Evolutionary conservation across 2,113 vertebrate genomes (phyloP).

Genomic region (Mustela nigripes): DNA sequence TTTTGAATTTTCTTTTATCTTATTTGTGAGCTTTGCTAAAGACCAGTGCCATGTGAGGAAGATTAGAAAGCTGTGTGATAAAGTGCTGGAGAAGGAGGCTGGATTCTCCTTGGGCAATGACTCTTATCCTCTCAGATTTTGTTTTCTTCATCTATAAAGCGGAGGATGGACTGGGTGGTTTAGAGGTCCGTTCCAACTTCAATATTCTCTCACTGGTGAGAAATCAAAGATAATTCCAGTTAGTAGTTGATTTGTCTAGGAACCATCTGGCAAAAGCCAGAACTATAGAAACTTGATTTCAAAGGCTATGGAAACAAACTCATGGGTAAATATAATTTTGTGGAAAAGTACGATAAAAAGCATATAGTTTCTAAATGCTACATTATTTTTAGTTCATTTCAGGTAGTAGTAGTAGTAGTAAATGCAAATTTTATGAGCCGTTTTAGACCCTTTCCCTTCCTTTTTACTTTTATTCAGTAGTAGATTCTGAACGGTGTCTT

Average conservation of each 20-base stretch:
- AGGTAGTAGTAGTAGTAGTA: background rate
- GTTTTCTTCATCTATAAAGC: conserved; percentile 28
- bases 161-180: background rate
- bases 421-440: background rate
- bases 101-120: background rate
- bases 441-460: background rate
- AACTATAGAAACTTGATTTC: conserved; percentile 57
- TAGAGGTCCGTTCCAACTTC: background rate
- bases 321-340: conserved; percentile 7
- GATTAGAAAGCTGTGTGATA: background rate
- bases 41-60: background rate
- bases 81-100: background rate
- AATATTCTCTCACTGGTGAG: background rate
- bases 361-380: background rate
- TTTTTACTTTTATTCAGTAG: conserved; percentile 33
- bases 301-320: conserved; percentile 55
- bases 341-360: background rate
- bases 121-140: background rate
- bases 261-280: conserved; percentile 40
- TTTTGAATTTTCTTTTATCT: conserved; percentile 51
- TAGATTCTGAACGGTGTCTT: background rate
- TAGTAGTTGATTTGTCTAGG: conserved; percentile 16
- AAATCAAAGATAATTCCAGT: conserved; percentile 24
- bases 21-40: conserved; percentile 39
- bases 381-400: background rate